Base-by-base conservation (phyloP, 1,140 invertebrate genomes). In the Lineus longissimus region DNA sequence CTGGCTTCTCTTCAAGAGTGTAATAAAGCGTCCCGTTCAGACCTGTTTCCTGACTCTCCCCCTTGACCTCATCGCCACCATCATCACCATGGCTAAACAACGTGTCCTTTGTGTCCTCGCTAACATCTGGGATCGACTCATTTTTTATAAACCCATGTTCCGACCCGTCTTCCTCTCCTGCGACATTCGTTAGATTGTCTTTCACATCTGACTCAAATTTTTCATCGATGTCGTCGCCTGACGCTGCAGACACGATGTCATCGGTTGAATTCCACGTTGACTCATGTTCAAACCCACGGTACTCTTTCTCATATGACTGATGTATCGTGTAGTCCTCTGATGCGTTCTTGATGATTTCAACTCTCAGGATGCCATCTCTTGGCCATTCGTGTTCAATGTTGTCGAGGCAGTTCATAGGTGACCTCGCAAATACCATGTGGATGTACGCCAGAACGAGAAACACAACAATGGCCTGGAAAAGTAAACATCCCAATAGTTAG, bases 361-460 rank as follows among this genome's bases (percentile, higher is more conserved):
- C 93, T 72, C 93, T 81, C 2, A 99, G 83, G 68, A 99, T 95
- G 15, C 97, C 96, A 83, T 98, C 92, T 62, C 92, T 85, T 1
- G 95, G 95, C 96, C 96, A 98, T 22, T 88, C 87, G 68, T 92
- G 86, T 77, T 92, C 75, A 7, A 98, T 87, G 79, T 93, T 88
- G 75, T 94, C 88, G 66, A 98, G 85, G 84, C 96, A 99, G 72
- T 93, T 95, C 40, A 93, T 92, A 25, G 95, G 95, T 70, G 91
- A 88, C 71, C 91, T 87, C 59, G 94, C 94, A 81, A 97, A 97
- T 43, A 90, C 90, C 76, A 95, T 87, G 77, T 98, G 96, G 71
- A 98, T 94, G 80, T 98, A 98, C 33, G 91, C 88, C 67, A 98
- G 85, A 40, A 95, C 89, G 77, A 93, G 92, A 81, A 98, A 91